Conservation (phyloP, 2,888 invertebrate species). For the Halictus quadricinctus region DNA sequence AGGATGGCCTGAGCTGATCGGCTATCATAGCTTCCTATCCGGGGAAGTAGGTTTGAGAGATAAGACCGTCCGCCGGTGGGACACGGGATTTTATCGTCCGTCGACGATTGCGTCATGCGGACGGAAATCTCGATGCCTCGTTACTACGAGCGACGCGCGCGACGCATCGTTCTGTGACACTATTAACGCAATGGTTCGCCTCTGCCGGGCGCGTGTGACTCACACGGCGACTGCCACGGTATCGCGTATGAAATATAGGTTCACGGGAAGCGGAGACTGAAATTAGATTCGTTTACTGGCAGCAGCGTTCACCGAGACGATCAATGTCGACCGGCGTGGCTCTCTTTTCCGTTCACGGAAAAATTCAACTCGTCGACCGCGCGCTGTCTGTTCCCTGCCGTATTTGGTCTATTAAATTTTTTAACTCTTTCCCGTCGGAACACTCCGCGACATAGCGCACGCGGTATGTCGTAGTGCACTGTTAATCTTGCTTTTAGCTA, state of each 20-base stretch:
- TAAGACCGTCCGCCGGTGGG: not conserved
- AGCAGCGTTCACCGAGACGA: not conserved
- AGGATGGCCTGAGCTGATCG: not conserved
- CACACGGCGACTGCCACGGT: conserved; percentile 29
- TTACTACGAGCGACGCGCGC: not conserved
- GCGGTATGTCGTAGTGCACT: too few species aligned
- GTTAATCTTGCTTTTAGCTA: too few species aligned
- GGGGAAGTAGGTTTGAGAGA: not conserved
- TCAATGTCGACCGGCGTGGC: conserved; percentile 1
- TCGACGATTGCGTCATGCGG: not conserved
- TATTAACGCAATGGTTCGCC: conserved; percentile 41
- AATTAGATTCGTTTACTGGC: conserved; percentile 29
- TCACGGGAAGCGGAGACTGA: conserved; percentile 25
- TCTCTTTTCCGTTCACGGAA: not conserved
- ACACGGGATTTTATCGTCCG: conserved; percentile 1
- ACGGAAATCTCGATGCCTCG: conserved; percentile 32
- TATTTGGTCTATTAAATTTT: not conserved
- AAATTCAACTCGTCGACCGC: not conserved
- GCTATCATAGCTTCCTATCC: not conserved
- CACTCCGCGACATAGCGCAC: too few species aligned
- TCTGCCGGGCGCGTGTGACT: conserved; percentile 40
- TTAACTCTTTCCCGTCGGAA: not conserved
- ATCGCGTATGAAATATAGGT: conserved; percentile 12
- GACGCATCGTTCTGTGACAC: conserved; percentile 15
- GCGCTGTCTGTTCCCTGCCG: not conserved